Percentiles rank a stretch among this genome's conserved stretches.
These are phyloP conservation scores for Hipposideros larvatus DNA, from an alignment of 2,797 vertebrate species.

Conservation along the genomic window DNA sequence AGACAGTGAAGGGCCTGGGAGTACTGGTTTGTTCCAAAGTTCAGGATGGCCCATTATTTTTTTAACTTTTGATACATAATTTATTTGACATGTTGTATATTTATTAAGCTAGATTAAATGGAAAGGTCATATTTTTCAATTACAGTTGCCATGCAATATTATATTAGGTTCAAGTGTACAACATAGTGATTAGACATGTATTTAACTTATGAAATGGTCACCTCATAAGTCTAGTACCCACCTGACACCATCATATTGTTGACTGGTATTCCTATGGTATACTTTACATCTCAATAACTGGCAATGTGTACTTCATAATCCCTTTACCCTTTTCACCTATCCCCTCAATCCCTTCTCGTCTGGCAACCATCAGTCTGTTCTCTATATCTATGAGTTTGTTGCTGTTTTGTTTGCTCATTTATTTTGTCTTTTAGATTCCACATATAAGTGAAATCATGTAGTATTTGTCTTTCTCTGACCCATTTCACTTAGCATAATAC, in stretches of 20 bases:
- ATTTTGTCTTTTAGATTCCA: neutral
- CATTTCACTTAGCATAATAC: neutral
- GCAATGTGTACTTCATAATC: neutral
- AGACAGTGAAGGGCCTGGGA: neutral
- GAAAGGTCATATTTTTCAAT: neutral
- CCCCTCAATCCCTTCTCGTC: neutral
- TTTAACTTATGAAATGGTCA: neutral
- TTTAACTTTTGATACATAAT: neutral
- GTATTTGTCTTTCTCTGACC: neutral
- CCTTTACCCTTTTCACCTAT: neutral
- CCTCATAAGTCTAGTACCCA: neutral
- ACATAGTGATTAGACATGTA: neutral
- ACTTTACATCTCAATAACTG: neutral
- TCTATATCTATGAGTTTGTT: neutral
- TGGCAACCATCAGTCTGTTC: neutral
- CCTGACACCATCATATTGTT: neutral
- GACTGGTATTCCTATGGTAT: neutral
- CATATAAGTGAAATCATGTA: neutral
- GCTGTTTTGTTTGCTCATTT: neutral
- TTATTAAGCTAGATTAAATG: neutral
- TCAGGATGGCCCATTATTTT: neutral
- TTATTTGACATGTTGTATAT: neutral
- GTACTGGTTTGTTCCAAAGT: neutral
- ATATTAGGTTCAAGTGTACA: neutral
- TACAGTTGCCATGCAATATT: neutral